Base-by-base conservation (phyloP, 2,113 vertebrate genomes). In the Oncorhynchus mykiss region DNA sequence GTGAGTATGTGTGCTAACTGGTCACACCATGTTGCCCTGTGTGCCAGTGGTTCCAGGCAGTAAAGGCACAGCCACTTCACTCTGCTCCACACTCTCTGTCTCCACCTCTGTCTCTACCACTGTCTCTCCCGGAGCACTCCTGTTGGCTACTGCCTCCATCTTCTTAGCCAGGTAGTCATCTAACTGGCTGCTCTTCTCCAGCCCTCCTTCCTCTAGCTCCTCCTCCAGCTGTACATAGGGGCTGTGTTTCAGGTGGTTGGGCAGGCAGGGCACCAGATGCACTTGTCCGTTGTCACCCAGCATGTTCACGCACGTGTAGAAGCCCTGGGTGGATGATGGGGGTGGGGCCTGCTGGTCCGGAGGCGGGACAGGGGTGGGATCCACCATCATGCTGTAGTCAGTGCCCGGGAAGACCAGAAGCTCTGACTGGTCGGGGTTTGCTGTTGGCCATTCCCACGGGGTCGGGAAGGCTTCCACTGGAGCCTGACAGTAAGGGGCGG, bases 291-390 rank as follows among this genome's bases (percentile, higher is more conserved):
- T 86, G 1, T 85, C 70, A 0, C 80, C 88, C 74, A 92, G 80
- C 34, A 86, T 79, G 73, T 91, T 89, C 4, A 94, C 92, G 13
- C 92, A 92, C 57, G 91, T 93, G 89, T 94, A 94, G 78, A 93
- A 93, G 31, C 92, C 90, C 71, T 87, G 88, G 0, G 39, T 70
- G 0, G 70, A 29, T n/a, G n/a, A 25, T 14, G 14, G 5, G 20
- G 72, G 3, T 25, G 3, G 67, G 0, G 29, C 1, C n/a, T 11
- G 27, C 24, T 1, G 60, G 24, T 1, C 45, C 20, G 5, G 69
- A 27, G 51, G 22, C 2, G 39, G 59, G 34, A 51, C 2, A 0
- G 79, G 2, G 24, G 5, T 29, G 2, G 77, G 49, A 2, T 51
- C 49, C 49, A 12, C 5, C 62, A 89, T 82, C 60, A 84, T 2